A percentile compares a stretch with the other conserved stretches of the same genome.
Conservation (phyloP, 2,888 invertebrate genomes). For the Allophyes oxyacanthae region DNA sequence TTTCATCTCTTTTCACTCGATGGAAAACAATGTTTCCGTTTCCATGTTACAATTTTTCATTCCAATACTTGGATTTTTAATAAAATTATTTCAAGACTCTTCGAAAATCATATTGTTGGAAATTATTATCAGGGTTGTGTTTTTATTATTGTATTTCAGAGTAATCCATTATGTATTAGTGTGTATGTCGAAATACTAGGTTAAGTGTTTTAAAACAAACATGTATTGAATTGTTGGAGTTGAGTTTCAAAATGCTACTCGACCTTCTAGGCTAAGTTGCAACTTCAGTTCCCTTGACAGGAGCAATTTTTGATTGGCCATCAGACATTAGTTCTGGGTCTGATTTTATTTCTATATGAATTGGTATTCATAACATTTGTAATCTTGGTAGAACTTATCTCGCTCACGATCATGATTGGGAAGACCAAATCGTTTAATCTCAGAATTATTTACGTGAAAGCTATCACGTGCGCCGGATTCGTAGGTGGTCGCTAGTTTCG, state of each 20-base stretch:
- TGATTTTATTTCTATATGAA: background rate
- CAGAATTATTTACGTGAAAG: conserved; percentile 15
- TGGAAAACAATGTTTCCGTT: background rate
- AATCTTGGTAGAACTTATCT: background rate
- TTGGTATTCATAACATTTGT: background rate
- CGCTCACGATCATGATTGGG: background rate
- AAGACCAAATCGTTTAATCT: conserved; percentile 10
- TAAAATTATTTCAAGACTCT: no score
- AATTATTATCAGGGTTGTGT: no score
- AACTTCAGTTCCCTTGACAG: background rate
- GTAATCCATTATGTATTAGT: no score
- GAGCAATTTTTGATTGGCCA: background rate
- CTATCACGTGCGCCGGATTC: conserved; percentile 10
- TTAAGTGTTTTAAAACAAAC: no score
- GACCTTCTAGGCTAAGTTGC: no score
- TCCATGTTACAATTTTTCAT: background rate
- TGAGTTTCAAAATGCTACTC: no score
- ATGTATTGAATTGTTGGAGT: no score
- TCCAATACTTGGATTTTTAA: no score
- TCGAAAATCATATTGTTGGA: no score
- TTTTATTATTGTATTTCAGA: no score
- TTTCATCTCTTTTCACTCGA: conserved; percentile 1
- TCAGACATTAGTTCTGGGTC: background rate
- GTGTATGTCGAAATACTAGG: no score
- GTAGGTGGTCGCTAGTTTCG: conserved; percentile 26